Evolutionary conservation across 2,888 invertebrate species (phyloP).

Genomic region (Silvanus unidentatus): DNA sequence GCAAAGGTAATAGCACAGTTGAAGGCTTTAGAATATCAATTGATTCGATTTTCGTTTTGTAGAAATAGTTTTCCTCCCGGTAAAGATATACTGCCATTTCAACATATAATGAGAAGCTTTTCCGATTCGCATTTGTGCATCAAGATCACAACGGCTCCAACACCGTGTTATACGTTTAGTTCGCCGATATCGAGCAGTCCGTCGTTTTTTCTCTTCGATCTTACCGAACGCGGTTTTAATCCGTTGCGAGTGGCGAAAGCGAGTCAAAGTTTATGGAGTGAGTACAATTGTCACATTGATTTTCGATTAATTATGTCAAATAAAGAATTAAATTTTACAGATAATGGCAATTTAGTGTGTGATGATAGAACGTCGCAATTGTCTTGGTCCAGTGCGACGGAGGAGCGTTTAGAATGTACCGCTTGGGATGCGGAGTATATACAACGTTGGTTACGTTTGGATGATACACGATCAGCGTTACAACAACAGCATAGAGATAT

Average conservation of each 20-base stretch:
- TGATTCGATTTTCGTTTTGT: conserved; percentile 11
- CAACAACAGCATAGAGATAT: conserved; percentile 65
- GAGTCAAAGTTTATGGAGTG: conserved; percentile 20
- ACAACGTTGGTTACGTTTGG: conserved; percentile 69
- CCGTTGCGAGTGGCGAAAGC: conserved; percentile 56
- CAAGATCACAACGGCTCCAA: conserved; percentile 59
- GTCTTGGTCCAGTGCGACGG: conserved; percentile 57
- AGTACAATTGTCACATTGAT: too few relatives aligned
- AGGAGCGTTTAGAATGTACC: conserved; percentile 54
- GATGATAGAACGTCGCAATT: conserved; percentile 41
- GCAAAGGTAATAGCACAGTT: conserved; percentile 40
- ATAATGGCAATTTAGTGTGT: conserved; percentile 9
- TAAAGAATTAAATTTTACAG: too few relatives aligned
- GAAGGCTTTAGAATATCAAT: not conserved
- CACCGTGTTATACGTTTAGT: conserved; percentile 51
- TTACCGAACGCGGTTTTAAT: conserved; percentile 51
- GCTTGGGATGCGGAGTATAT: conserved; percentile 68
- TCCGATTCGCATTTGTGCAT: conserved; percentile 70
- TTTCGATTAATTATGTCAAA: too few relatives aligned
- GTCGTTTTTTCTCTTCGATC: conserved; percentile 56
- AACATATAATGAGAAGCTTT: conserved; percentile 68
- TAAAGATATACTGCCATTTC: conserved; percentile 62
- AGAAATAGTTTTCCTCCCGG: conserved; percentile 70
- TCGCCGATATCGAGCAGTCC: conserved; percentile 56
- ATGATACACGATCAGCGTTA: conserved; percentile 63